phyloP scores from a whole-genome alignment of 1,140 invertebrate genomes.

The Drosophila ananassae region DNA sequence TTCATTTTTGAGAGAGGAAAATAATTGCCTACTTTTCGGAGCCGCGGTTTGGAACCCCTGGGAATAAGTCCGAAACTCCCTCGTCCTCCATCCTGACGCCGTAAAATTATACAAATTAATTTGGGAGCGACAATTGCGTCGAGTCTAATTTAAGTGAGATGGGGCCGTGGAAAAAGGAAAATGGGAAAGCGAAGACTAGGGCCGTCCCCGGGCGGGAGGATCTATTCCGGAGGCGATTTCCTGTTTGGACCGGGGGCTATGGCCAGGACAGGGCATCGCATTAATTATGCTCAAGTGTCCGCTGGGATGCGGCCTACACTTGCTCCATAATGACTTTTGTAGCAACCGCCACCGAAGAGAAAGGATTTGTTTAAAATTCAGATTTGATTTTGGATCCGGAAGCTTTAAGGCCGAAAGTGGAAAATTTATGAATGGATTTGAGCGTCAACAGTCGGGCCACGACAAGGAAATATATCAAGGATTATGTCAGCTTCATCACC shows the following conservation, averaged over 20 bases:
- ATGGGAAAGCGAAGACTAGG: background rate
- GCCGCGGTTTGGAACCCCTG: constrained; percentile 12
- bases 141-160: constrained; percentile 30
- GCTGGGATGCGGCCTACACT: constrained; percentile 79
- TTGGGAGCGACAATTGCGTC: constrained; percentile 75
- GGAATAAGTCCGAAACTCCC: constrained; percentile 19
- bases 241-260: constrained; percentile 50
- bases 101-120: constrained; percentile 81
- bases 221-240: constrained; percentile 52
- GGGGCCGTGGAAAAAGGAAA: background rate
- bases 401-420: constrained; percentile 17
- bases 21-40: constrained; percentile 32
- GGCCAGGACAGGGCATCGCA: constrained; percentile 60
- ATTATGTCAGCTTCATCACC: constrained; percentile 76
- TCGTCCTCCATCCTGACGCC: background rate
- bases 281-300: constrained; percentile 82
- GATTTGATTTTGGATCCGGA: constrained; percentile 60
- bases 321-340: constrained; percentile 80
- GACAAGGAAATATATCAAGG: constrained; percentile 70
- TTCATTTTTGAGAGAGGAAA: constrained; percentile 20
- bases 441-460: constrained; percentile 28
- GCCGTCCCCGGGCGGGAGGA: constrained; percentile 15
- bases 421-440: constrained; percentile 38
- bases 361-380: constrained; percentile 34
- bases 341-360: constrained; percentile 19